Evolutionary conservation across 2,888 invertebrate species (phyloP).

Genomic region (Aphelenchoides bicaudatus): DNA sequence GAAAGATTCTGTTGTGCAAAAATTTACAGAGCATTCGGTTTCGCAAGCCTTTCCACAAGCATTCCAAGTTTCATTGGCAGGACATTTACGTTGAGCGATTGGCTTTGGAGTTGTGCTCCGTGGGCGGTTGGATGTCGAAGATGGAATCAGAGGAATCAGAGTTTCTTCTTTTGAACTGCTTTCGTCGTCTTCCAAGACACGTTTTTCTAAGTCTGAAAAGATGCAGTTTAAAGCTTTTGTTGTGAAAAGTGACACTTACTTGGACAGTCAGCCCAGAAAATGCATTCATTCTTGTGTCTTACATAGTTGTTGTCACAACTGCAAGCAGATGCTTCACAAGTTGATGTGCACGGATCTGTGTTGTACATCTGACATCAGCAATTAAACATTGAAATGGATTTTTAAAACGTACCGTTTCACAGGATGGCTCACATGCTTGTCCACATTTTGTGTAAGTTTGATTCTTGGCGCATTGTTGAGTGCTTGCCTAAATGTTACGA

Average conservation of each 20-base stretch:
- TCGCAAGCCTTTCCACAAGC: slow-evolving; percentile 58
- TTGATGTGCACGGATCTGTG: slow-evolving; percentile 47
- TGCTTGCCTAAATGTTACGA: slow-evolving; percentile 15
- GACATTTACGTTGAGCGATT: slow-evolving; percentile 33
- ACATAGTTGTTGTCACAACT: slow-evolving; percentile 59
- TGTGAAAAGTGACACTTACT: slow-evolving; percentile 29
- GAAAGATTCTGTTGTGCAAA: too few species aligned
- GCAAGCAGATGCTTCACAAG: slow-evolving; percentile 53
- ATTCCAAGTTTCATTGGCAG: slow-evolving; percentile 55
- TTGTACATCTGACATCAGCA: slow-evolving; percentile 32
- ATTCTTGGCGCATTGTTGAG: slow-evolving; percentile 41
- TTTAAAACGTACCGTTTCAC: slow-evolving; percentile 33
- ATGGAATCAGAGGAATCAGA: too few species aligned
- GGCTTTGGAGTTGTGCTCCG: background rate
- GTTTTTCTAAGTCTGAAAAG: slow-evolving; percentile 28
- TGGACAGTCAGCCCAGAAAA: slow-evolving; percentile 57
- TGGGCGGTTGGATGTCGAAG: background rate
- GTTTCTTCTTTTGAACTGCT: background rate
- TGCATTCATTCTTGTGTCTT: slow-evolving; percentile 49
- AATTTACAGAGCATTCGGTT: slow-evolving; percentile 55
- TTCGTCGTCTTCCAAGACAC: slow-evolving; percentile 18
- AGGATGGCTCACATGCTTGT: slow-evolving; percentile 54
- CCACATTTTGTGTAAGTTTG: slow-evolving; percentile 59
- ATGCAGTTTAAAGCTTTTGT: background rate
- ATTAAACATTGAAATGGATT: background rate